A percentile compares a stretch with the other conserved stretches of the same genome.
phyloP scores from a whole-genome alignment of 2,113 vertebrate species.

The Sinocyclocheilus rhinocerous region DNA sequence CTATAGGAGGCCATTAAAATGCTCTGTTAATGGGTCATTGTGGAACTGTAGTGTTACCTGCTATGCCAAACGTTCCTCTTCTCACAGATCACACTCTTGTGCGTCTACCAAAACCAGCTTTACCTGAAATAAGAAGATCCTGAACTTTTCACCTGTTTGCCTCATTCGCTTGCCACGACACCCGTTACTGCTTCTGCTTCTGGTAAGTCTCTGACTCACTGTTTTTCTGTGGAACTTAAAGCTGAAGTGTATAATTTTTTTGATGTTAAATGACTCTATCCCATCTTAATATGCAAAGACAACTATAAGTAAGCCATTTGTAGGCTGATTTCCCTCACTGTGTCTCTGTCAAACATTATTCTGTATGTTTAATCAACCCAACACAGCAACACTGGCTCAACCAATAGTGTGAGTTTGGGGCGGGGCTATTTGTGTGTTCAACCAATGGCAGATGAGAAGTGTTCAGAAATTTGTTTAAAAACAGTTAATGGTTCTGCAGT shows the following conservation, averaged over 20 bases:
- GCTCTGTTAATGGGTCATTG: background rate
- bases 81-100: background rate
- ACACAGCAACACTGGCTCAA: background rate
- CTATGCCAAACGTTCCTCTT: background rate
- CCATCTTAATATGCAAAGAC: background rate
- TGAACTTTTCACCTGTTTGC: background rate
- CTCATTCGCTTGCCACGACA: background rate
- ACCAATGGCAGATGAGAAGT: background rate
- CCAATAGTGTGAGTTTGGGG: background rate
- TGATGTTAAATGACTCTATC: background rate
- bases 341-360: background rate
- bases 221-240: background rate
- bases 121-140: background rate
- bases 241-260: background rate
- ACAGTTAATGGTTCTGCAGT: background rate
- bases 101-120: background rate
- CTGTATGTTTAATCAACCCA: background rate
- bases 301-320: background rate
- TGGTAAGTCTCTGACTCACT: background rate
- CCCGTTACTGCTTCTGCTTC: background rate
- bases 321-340: background rate
- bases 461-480: background rate
- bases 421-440: background rate
- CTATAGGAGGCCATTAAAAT: conserved; percentile 11
- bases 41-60: background rate